phyloP scores from a whole-genome alignment of 2,888 invertebrate genomes.

The Aphrophora alni region DNA sequence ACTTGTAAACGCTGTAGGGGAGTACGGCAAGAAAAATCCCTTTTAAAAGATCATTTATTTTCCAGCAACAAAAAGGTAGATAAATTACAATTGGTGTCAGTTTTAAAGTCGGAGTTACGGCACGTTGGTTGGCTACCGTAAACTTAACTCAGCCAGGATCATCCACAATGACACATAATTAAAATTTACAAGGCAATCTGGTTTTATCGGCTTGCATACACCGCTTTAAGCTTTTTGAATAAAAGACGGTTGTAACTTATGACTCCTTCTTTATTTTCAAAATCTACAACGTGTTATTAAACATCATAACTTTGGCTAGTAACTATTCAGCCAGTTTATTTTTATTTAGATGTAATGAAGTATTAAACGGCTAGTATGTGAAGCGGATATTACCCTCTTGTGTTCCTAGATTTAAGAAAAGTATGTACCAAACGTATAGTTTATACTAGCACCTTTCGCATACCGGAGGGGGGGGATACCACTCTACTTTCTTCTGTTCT shows the following conservation, averaged over 20 bases:
- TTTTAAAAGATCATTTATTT: slow-evolving; percentile 6
- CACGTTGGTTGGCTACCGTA: background rate
- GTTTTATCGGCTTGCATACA: slow-evolving; percentile 19
- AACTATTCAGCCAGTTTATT: background rate
- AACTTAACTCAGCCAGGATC: background rate
- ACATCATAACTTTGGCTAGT: background rate
- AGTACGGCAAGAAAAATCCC: background rate
- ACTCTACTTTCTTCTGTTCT: no score
- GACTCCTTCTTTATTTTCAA: background rate
- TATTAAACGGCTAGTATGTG: no score
- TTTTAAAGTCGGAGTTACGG: slow-evolving; percentile 3
- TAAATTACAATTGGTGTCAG: slow-evolving; percentile 1
- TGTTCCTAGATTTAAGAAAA: no score
- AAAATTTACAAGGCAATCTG: slow-evolving; percentile 35
- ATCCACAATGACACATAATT: slow-evolving; percentile 28
- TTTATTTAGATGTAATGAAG: background rate
- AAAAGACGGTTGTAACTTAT: background rate
- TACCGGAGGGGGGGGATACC: no score
- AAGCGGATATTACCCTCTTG: no score
- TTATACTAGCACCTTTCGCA: no score
- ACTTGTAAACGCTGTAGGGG: slow-evolving; percentile 32
- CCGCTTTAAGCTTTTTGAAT: background rate
- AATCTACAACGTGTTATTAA: background rate
- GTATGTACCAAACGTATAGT: no score
- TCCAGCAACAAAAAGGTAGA: background rate